Percentiles rank a stretch among this genome's conserved stretches.
phyloP scores from a whole-genome alignment of 2,888 invertebrate species.

The Antheraea assamensis region DNA sequence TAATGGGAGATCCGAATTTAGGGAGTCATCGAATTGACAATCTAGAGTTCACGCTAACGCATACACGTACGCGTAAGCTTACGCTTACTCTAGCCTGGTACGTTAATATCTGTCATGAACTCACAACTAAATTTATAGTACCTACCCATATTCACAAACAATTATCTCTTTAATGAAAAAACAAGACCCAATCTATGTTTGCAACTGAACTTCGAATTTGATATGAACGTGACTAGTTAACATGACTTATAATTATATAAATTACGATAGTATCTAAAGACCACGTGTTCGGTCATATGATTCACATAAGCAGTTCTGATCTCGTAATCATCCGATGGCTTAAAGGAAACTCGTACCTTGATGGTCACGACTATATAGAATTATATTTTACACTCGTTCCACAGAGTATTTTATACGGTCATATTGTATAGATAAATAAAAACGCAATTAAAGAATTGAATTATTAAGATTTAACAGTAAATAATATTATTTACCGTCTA shows the following conservation, averaged over 20 bases:
- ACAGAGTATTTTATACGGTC: too few relatives aligned
- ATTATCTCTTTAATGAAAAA: not conserved
- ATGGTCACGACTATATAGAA: not conserved
- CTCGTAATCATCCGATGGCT: not conserved
- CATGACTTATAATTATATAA: not conserved
- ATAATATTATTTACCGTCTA: not conserved
- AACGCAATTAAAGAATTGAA: not conserved
- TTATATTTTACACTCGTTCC: too few relatives aligned
- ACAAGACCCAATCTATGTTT: not conserved
- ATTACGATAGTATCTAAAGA: not conserved
- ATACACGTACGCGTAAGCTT: too few relatives aligned
- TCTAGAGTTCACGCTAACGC: too few relatives aligned
- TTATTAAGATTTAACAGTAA: not conserved
- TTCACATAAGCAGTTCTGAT: not conserved
- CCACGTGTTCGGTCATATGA: not conserved
- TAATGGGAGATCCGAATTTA: not conserved
- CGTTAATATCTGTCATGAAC: not conserved
- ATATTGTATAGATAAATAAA: not conserved
- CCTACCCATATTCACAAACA: not conserved
- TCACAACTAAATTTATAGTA: not conserved
- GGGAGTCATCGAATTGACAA: not conserved
- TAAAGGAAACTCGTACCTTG: not conserved
- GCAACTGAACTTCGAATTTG: not conserved
- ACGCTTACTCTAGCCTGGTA: too few relatives aligned
- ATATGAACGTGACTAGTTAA: not conserved